A percentile compares a stretch with the other conserved stretches of the same genome.
phyloP scores from a whole-genome alignment of 2,113 vertebrate species.

The Sisor rabdophorus region DNA sequence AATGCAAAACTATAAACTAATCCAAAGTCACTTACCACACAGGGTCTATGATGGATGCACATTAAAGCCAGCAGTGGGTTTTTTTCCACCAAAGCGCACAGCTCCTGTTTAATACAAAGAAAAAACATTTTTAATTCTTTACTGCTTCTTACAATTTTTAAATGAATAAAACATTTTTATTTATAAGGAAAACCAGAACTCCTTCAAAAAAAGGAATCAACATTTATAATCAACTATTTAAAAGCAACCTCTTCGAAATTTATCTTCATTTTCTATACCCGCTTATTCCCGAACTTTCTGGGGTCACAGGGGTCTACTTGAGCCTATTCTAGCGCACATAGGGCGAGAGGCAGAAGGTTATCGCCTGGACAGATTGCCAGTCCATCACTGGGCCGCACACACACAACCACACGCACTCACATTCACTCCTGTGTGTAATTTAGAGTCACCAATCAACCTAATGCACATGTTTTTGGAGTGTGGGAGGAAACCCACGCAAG shows the following conservation, averaged over 20 bases:
- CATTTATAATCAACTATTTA: background rate
- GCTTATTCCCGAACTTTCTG: background rate
- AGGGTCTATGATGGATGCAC: slow-evolving; percentile 31
- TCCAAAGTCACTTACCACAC: slow-evolving; percentile 36
- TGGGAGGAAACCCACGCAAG: too few relatives aligned
- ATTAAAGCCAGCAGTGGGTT: slow-evolving; percentile 25
- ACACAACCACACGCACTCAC: too few relatives aligned
- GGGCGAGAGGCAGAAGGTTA: too few relatives aligned
- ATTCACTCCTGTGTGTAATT: too few relatives aligned
- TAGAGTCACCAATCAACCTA: too few relatives aligned
- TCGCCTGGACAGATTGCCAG: too few relatives aligned
- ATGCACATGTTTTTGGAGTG: too few relatives aligned
- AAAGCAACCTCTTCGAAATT: background rate
- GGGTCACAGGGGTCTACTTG: too few relatives aligned
- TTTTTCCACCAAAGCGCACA: slow-evolving; percentile 14
- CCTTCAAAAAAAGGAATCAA: background rate
- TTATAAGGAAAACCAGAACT: background rate
- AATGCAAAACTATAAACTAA: background rate
- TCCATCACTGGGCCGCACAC: too few relatives aligned
- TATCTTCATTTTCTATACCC: too few relatives aligned
- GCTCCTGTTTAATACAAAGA: slow-evolving; percentile 31
- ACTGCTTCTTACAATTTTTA: too few relatives aligned
- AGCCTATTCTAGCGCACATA: too few relatives aligned
- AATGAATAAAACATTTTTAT: background rate
- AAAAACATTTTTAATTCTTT: background rate